Base-by-base conservation (phyloP, 2,888 invertebrate genomes). In the Amorpha juglandis region DNA sequence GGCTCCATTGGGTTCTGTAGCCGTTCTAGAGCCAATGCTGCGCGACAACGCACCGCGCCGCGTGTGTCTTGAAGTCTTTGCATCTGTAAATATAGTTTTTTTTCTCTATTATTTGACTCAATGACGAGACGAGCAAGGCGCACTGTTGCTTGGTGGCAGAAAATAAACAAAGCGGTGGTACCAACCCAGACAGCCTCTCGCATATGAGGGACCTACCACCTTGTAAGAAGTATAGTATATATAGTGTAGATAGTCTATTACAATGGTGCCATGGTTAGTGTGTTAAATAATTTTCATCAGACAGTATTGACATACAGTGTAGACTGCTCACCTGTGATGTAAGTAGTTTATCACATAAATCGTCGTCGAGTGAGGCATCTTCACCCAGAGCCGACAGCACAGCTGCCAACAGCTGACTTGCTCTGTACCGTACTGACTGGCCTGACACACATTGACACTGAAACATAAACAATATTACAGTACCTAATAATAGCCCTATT, bases 1-100 rank as follows among this genome's bases (percentile, higher is more conserved):
- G 94, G 94, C 78, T 97, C 95, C 62, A 91, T 91, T 0, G 98
- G 97, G 76, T 97, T 96, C 85, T 98, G 98, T 0, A 98, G 91
- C 6, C 98, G 94, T 66, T 96, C 95, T 51, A 98, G 89, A 0
- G 97, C 97, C 38, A 95, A 86, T 0, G 97, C 96, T 0, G 98
- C 98, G 75, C 98, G 96, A 47, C 96, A 95, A 21, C 98, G 94
- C 3, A 98, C 96, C 63, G 95, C 95, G 0, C 96, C 94, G 55
- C 96, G 95, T 9, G 95, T 94, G 80, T 98, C 98, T 90, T 96
- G 92, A 0, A 93, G 75, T 0, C 92, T 82, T 78, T 89, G 86
- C 86, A 90, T 89, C 91, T 92, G 69, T 8, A 52, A 48, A 16
- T 48, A 16, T n/a, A n/a, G n/a, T n/a, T n/a, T n/a, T n/a, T n/a